Evolutionary conservation across 2,888 invertebrate genomes (phyloP).

Genomic region (Byasa hedistus): DNA sequence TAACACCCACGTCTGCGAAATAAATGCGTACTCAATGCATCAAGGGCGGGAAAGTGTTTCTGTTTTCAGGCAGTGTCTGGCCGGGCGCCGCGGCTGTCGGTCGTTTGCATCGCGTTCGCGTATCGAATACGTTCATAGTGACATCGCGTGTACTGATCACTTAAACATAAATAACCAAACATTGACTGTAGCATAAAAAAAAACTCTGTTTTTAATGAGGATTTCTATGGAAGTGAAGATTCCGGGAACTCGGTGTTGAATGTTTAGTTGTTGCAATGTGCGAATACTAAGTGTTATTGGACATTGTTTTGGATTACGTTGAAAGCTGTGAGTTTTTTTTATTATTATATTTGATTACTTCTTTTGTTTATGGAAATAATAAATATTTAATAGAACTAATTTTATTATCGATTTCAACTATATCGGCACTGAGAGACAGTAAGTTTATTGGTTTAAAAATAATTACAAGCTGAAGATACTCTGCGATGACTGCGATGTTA

Average conservation of each 20-base stretch:
- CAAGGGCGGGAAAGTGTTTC: slow-evolving; percentile 62
- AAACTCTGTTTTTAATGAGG: slow-evolving; percentile 15
- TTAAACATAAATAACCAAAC: slow-evolving; percentile 25
- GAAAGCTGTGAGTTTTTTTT: slow-evolving; percentile 17
- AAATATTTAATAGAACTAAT: too few species aligned
- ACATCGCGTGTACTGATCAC: slow-evolving; percentile 30
- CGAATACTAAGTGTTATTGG: slow-evolving; percentile 30
- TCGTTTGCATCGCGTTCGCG: slow-evolving; percentile 38
- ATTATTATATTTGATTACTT: background rate
- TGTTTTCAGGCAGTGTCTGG: slow-evolving; percentile 57
- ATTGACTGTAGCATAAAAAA: slow-evolving; percentile 19
- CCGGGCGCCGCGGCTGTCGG: slow-evolving; percentile 51
- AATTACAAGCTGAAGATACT: too few species aligned
- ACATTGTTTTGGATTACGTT: slow-evolving; percentile 39
- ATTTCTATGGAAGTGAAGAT: slow-evolving; percentile 25
- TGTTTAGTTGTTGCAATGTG: slow-evolving; percentile 28
- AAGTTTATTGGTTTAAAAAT: too few species aligned
- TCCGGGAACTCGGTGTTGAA: slow-evolving; percentile 14
- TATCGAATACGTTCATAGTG: slow-evolving; percentile 7
- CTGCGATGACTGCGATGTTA: too few species aligned
- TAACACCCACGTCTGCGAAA: slow-evolving; percentile 39
- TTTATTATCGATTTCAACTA: too few species aligned
- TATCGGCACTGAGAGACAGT: too few species aligned
- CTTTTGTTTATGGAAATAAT: too few species aligned
- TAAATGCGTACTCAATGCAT: slow-evolving; percentile 47